Conservation (phyloP, 2,888 invertebrate species). For the Xestia c-nigrum region DNA sequence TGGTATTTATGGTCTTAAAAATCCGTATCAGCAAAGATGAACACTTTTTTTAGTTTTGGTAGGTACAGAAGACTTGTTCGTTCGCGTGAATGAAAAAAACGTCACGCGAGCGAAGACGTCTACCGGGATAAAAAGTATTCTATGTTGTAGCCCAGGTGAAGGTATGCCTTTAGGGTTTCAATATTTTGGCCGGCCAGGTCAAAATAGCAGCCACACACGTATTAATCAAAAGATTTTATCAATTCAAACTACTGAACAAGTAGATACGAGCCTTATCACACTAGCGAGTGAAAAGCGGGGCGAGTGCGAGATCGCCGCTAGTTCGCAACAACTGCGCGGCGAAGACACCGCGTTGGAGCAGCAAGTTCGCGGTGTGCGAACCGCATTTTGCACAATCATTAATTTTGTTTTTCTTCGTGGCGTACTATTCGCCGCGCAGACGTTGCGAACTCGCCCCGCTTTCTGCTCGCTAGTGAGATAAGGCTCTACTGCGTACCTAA, state of each 20-base stretch:
- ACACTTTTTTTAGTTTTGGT: not conserved
- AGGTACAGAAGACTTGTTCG: not conserved
- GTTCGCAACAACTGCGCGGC: too few relatives aligned
- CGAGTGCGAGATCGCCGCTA: too few relatives aligned
- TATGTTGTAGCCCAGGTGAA: not conserved
- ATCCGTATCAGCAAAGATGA: not conserved
- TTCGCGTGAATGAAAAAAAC: not conserved
- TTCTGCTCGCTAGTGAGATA: too few relatives aligned
- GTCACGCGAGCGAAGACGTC: too few relatives aligned
- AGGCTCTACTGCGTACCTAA: not conserved
- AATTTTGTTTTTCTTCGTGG: too few relatives aligned
- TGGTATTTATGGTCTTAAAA: not conserved
- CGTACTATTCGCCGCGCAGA: too few relatives aligned
- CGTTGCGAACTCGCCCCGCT: too few relatives aligned
- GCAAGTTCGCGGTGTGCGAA: too few relatives aligned
- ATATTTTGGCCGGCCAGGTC: not conserved
- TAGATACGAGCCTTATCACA: too few relatives aligned
- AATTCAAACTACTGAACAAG: not conserved
- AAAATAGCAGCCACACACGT: not conserved
- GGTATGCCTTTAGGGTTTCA: not conserved
- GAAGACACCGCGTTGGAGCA: too few relatives aligned
- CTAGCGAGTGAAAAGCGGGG: too few relatives aligned
- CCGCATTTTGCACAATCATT: too few relatives aligned
- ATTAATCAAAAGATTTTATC: not conserved
- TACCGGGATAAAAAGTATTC: not conserved